Conservation (phyloP, 2,888 invertebrate species). For the Sceliomorpha sp. region DNA sequence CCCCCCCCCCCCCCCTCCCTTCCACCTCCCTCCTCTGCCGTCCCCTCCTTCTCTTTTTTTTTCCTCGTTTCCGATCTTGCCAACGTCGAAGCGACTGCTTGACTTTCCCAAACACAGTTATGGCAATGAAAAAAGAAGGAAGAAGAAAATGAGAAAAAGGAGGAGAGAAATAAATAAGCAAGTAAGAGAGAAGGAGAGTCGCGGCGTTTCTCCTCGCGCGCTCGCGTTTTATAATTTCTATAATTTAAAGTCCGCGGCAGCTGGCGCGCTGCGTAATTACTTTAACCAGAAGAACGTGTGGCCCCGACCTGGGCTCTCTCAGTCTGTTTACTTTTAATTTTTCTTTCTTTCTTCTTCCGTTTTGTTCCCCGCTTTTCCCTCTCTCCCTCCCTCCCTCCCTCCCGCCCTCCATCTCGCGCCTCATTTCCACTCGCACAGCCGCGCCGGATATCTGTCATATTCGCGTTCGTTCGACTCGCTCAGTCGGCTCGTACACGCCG, state of each 20-base stretch:
- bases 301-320: conserved; percentile 63
- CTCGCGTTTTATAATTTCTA: conserved; percentile 79
- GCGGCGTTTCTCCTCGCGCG: conserved; percentile 68
- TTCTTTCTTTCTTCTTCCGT: conserved; percentile 55
- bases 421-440: conserved; percentile 22
- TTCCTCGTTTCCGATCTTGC: conserved; percentile 30
- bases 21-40: not conserved
- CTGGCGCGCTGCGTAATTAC: conserved; percentile 79
- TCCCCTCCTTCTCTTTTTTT: conserved; percentile 9
- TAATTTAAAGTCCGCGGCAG: conserved; percentile 79
- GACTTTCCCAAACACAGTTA: conserved; percentile 42
- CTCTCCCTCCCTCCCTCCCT: not conserved
- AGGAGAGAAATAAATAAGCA: conserved; percentile 58
- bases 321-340: conserved; percentile 76
- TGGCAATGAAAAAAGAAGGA: conserved; percentile 16
- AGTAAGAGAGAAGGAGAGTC: conserved; percentile 56
- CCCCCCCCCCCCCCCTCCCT: not conserved
- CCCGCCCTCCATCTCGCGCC: conserved; percentile 5
- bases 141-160: conserved; percentile 8
- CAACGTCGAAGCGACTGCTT: conserved; percentile 32
- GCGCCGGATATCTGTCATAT: conserved; percentile 31
- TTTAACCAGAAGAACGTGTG: conserved; percentile 78
- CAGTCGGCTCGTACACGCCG: conserved; percentile 14
- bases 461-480: too few species aligned
- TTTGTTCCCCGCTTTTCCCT: conserved; percentile 23